Evolutionary conservation across 1,140 invertebrate genomes (phyloP), one percentile per base, ranked within the genome.

Genomic region (Drosophila melanogaster): DNA sequence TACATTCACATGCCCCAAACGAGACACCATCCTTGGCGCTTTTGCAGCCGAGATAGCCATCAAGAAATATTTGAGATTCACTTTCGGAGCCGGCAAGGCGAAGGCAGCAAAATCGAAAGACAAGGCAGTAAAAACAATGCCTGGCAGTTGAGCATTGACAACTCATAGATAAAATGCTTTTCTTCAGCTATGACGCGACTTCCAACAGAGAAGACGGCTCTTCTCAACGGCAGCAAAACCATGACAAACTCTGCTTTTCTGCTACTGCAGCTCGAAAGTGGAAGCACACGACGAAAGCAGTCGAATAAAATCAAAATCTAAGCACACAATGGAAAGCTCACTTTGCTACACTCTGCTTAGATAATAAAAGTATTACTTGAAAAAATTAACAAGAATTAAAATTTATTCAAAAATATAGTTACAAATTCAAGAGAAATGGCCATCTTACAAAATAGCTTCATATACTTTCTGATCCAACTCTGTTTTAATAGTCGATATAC

Each of bases 51-150:
- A 12, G 41, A 55, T 67, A 64, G 72, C 50, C 70, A 83, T 83
- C 80, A 74, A 76, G 65, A 86, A 83, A 87, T 87, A 79, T 67
- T 86, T 86, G 75, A 86, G 84, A 86, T 86, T 86, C 83, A 87
- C 83, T 87, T 86, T 87, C 75, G 66, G 58, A 57, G 51, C 61
- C 65, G 58, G 62, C 58, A 35, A 46, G 30, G 17, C 33, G 24
- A 33, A 61, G 14, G 24, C 51, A 37, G 35, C 40, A 54, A 70
- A 73, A 70, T 60, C 79, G 60, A 66, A 70, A 64, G 61, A 65
- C 62, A 49, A 64, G 69, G 41, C 51, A 78, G 74, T 51, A 81
- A 77, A 75, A 74, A 79, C 65, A 77, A 64, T 37, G 44, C 72
- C 64, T 24, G 51, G 41, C 35, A 62, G 37, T 53, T 38, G 56